Conservation (phyloP, 1,140 invertebrate genomes). For the Harpegnathos saltator region DNA sequence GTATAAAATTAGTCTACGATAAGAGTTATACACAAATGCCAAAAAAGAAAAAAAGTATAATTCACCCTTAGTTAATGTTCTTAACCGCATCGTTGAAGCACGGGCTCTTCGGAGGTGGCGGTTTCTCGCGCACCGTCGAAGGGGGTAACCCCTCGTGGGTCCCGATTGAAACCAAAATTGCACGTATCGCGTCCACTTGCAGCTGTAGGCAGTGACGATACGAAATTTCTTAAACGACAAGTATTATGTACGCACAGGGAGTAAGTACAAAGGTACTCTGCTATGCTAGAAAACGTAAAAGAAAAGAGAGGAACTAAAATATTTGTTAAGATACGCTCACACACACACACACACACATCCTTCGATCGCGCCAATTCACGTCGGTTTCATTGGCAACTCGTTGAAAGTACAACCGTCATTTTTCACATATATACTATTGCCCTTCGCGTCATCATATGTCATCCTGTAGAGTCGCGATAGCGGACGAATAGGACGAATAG, state of each 20-base stretch:
- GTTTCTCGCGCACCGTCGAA: not conserved
- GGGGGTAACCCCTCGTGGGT: too few relatives aligned
- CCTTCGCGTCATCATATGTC: slow-evolving; percentile 16
- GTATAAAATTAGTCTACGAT: slow-evolving; percentile 52
- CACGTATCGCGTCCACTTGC: slow-evolving; percentile 24
- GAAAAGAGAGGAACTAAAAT: not conserved
- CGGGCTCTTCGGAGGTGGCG: not conserved
- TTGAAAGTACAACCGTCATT: slow-evolving; percentile 56
- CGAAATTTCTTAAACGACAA: slow-evolving; percentile 49
- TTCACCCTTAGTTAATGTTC: slow-evolving; percentile 22
- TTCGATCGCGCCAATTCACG: slow-evolving; percentile 5
- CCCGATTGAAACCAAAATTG: slow-evolving; percentile 45
- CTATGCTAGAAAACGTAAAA: slow-evolving; percentile 24
- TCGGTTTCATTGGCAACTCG: slow-evolving; percentile 20
- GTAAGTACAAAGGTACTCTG: slow-evolving; percentile 52
- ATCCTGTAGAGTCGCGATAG: slow-evolving; percentile 5
- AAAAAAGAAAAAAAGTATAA: slow-evolving; percentile 23
- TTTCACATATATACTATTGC: not conserved
- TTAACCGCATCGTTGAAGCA: slow-evolving; percentile 5
- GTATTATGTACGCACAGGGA: slow-evolving; percentile 47
- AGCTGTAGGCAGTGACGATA: slow-evolving; percentile 32
- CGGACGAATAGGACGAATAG: slow-evolving; percentile 18
- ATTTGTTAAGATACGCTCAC: slow-evolving; percentile 25
- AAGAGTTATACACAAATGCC: slow-evolving; percentile 35
- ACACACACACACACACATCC: too few relatives aligned